phyloP scores from a whole-genome alignment of 2,797 vertebrate genomes.

The Monodelphis domestica region DNA sequence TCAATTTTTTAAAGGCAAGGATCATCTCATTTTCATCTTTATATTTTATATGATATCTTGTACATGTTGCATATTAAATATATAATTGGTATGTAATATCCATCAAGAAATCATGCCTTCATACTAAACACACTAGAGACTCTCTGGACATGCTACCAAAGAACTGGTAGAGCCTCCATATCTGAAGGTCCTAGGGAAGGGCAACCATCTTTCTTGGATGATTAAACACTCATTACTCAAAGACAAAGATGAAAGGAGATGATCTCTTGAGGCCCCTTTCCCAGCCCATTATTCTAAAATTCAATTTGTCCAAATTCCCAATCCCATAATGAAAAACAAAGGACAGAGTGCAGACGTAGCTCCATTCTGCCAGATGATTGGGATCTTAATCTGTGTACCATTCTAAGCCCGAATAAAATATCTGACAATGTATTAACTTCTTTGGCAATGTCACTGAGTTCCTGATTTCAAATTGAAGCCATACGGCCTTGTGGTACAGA shows the following conservation, averaged over 20 bases:
- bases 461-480: conserved; percentile 51
- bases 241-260: background rate
- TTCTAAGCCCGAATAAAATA: conserved; percentile 63
- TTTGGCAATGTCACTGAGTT: conserved; percentile 34
- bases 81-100: background rate
- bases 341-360: background rate
- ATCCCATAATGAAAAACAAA: conserved; percentile 21
- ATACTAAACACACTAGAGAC: background rate
- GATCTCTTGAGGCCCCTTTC: conserved; percentile 29
- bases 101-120: background rate
- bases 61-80: background rate
- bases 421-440: conserved; percentile 17
- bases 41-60: background rate
- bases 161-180: background rate
- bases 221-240: background rate
- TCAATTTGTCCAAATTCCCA: conserved; percentile 35
- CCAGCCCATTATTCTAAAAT: conserved; percentile 21
- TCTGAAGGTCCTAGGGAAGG: background rate
- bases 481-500: conserved; percentile 7
- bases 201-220: background rate
- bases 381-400: conserved; percentile 35
- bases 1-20: background rate
- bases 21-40: background rate
- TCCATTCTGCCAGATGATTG: conserved; percentile 26
- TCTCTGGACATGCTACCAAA: background rate